Evolutionary conservation across 2,888 invertebrate species (phyloP), one percentile per base, ranked within the genome.

Genomic region (Crocallis elinguaria): DNA sequence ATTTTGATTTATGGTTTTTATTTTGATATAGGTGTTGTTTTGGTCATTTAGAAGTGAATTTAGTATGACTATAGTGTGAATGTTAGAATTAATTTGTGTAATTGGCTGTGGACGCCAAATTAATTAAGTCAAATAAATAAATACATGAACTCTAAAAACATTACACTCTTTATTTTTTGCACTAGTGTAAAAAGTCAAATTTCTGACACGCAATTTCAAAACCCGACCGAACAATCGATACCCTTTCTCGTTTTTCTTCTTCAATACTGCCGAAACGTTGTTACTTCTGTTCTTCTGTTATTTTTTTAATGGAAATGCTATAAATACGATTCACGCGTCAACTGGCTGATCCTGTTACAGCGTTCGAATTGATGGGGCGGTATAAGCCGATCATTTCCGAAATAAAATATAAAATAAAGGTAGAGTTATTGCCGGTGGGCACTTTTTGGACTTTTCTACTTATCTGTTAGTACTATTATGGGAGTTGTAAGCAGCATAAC

Each of bases 311-410:
- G 80, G 81, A 82, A 79, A 80, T 79, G 70, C 73, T 80, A 79
- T 80, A 80, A 79, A 77, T 80, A 82, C 82, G 78, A 78, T 84
- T 82, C 79, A 81, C 82, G 80, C 84, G 76, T 81, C 84, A 82
- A 80, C 77, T 84, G 79, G 70, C 79, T 82, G 77, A 88, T 85
- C 86, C 84, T 79, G 78, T 86, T 84, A 84, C 82, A 82, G 78
- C 76, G 74, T 77, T 76, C 76, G 79, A 78, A 75, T 81, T 84
- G 80, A 86, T 87, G 85, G 84, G 71, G 78, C 86, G 82, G 73
- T 76, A 79, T 86, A 86, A 88, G 82, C 86, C 79, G 84, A 85
- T 87, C 83, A 86, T 85, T 86, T 84, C 75, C 69, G 73, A 78
- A 78, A 83, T 82, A 82, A 80, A 79, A 79, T 69, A 73, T 74